Evolutionary conservation across 2,888 invertebrate genomes (phyloP), one percentile per base, ranked within the genome.

Genomic region (Deladenus siricidicola): DNA sequence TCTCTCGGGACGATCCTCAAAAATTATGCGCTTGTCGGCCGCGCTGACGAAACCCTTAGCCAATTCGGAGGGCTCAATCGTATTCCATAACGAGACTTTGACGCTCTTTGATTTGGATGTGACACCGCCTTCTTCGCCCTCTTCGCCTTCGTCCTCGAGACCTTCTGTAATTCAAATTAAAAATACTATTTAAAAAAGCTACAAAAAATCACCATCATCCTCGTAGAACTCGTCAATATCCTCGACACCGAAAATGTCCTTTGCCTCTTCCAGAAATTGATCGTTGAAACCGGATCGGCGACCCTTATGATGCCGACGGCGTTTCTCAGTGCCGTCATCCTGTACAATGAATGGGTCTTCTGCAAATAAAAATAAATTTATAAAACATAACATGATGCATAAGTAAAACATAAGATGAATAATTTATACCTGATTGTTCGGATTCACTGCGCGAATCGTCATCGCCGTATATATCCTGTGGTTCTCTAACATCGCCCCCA

Each of bases 11-110:
- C 81, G 77, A 72, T 84, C 84, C 21, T 81, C 80, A 19, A 74
- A 74, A 60, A 82, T 72, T 63, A 85, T 83, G 87, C 92, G 90
- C 82, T 89, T 90, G 79, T 91, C 91, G 72, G 88, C 83, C 80
- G 94, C 91, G 0, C 94, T 93, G 78, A 96, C 89, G 79, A 92
- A 93, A 42, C 91, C 91, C 52, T 91, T 85, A 80, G 94, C 94
- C 73, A 99, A 83, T 81, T 98, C 98, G 75, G 89, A 89, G 0
- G 98, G 98, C 80, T 99, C 98, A 79, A 92, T 72, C 8, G 71
- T 63, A 51, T 74, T 72, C 39, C 72, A 57, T 24, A 77, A 65
- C 26, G 72, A 70, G 43, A 54, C 60, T 57, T 73, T 70, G 42
- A 68, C 65, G 4, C 58, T 56, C 10, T 58, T 60, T 3, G 68